Evolutionary conservation across 2,797 vertebrate species (phyloP).

Genomic region (Melanotaenia boesemani): DNA sequence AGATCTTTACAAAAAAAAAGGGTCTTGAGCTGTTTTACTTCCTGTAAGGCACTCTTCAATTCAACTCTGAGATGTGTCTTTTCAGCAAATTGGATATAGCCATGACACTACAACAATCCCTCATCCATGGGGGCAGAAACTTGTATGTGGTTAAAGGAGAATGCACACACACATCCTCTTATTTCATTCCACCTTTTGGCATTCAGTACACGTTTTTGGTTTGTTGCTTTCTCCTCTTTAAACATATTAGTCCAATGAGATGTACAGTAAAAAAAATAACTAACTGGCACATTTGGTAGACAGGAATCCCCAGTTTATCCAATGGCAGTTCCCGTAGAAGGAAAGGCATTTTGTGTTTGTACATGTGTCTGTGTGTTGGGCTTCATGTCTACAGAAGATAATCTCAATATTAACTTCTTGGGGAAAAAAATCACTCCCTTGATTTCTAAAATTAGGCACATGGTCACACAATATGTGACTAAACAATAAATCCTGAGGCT

Average conservation of each 20-base stretch:
- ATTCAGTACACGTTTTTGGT: conserved; percentile 73
- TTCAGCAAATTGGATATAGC: conserved; percentile 18
- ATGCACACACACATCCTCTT: conserved; percentile 23
- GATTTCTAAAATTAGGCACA: conserved; percentile 82
- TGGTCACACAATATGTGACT: conserved; percentile 79
- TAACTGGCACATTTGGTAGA: conserved; percentile 84
- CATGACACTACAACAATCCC: conserved; percentile 25
- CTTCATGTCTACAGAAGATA: conserved; percentile 35
- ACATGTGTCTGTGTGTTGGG: conserved; percentile 22
- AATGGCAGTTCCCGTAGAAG: conserved; percentile 77
- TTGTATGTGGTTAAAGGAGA: conserved; percentile 24
- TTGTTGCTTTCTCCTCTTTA: conserved; percentile 52
- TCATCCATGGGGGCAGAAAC: conserved; percentile 30
- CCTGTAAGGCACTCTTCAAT: conserved; percentile 74
- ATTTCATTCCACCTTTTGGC: conserved; percentile 73
- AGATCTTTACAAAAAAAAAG: conserved; percentile 37
- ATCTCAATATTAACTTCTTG: conserved; percentile 61
- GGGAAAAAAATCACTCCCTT: conserved; percentile 70
- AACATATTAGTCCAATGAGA: conserved; percentile 60
- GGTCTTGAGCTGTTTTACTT: conserved; percentile 52
- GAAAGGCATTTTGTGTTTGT: conserved; percentile 10
- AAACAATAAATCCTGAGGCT: conserved; percentile 80
- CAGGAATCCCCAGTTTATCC: conserved; percentile 72
- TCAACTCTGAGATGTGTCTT: conserved; percentile 48
- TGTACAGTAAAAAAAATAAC: conserved; percentile 57